Evolutionary conservation across 2,888 invertebrate species (phyloP), one percentile per base, ranked within the genome.

Genomic region (Athalia rosae): DNA sequence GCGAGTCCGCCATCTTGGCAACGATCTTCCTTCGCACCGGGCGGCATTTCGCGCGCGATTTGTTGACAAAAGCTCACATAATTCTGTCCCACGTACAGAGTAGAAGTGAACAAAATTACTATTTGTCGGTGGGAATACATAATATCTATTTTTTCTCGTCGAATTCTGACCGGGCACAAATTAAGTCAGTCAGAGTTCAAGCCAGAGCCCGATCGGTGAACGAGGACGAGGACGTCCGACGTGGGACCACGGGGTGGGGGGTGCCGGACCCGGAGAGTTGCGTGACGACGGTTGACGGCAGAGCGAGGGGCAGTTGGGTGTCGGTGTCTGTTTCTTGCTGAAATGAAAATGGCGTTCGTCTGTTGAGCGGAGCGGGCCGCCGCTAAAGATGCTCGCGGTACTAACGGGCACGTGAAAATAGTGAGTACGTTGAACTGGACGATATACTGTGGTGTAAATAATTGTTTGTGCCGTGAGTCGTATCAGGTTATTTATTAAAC

Each of bases 291-390:
- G 53, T 61, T 56, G 69, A 43, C 56, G 28, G 28, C 28, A 28
- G 28, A 28, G 28, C 28, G 28, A 28, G 28, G 28, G 28, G 28
- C 28, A 28, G 28, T 58, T 43, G 71, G 43, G 71, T 71, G 71
- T 71, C 56, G 43, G 45, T 74, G 50, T 74, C 58, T 43, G 61
- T 74, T 74, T 58, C 83, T 82, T 83, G 82, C 80, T 81, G 80
- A 84, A 87, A 87, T 82, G 86, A 89, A 89, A 88, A 89, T 89
- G 89, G 89, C 89, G 89, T 88, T 87, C 84, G 85, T 85, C 83
- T 84, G 82, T 84, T 84, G 83, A 85, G 84, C 80, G 81, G 83
- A 83, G 85, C 83, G 82, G 83, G 64, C 85, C 84, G 82, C 80
- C 84, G 82, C 81, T 77, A 81, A 84, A 81, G 82, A 83, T 84